Evolutionary conservation across 2,888 invertebrate genomes (phyloP).

Genomic region (Chrysolina oricalcia): DNA sequence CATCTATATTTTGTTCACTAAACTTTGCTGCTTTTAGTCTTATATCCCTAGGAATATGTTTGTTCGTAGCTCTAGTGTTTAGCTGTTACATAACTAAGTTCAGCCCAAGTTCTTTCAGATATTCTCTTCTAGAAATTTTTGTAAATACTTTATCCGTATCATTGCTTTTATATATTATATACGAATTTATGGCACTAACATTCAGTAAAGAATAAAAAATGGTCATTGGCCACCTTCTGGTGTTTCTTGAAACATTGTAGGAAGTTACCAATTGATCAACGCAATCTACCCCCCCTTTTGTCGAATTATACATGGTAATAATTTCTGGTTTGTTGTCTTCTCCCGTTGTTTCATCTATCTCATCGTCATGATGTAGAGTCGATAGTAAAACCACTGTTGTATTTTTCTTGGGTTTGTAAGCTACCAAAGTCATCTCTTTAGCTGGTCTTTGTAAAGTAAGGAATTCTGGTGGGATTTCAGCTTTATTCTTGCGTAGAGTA

Average conservation of each 20-base stretch:
- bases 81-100: conserved; percentile 18
- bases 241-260: conserved; percentile 34
- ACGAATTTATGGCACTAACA: conserved; percentile 13
- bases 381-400: conserved; percentile 51
- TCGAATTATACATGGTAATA: conserved; percentile 20
- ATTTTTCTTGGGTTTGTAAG: conserved; percentile 38
- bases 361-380: conserved; percentile 37
- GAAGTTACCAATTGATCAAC: conserved; percentile 26
- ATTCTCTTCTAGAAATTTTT: conserved; percentile 22
- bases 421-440: conserved; percentile 44
- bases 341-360: conserved; percentile 28
- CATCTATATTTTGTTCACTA: conserved; percentile 1
- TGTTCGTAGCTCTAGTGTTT: not conserved
- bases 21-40: conserved; percentile 25
- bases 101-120: conserved; percentile 10
- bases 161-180: conserved; percentile 1
- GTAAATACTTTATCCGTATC: conserved; percentile 3
- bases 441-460: conserved; percentile 15
- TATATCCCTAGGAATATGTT: conserved; percentile 12
- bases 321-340: conserved; percentile 28
- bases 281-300: conserved; percentile 25
- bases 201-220: conserved; percentile 30
- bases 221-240: too few relatives aligned
- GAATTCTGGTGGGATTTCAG: conserved; percentile 43
- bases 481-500: too few relatives aligned